Evolutionary conservation across 2,797 vertebrate species (phyloP), one percentile per base, ranked within the genome.

Genomic region (Anguilla pacifica): DNA sequence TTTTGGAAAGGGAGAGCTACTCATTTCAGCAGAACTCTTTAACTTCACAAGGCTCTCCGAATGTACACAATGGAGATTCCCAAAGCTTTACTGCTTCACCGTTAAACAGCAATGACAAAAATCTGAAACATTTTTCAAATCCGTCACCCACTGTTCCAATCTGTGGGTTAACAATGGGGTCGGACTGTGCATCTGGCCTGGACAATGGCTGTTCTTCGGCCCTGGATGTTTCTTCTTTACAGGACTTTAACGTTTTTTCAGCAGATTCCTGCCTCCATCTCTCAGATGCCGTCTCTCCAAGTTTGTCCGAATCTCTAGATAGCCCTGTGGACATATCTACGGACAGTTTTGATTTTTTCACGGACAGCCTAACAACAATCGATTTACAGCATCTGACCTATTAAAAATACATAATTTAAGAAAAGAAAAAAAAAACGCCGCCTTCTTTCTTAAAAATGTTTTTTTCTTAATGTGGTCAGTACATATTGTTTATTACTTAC

Each of bases 61-160:
- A 95, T 91, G 94, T 92, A 92, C 96, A 99, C 97, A 98, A 98
- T 98, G 96, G 97, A 90, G 97, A 98, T 92, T 94, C 97, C 91
- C 95, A 96, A 94, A 95, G 95, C 96, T 98, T 98, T 91, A 96
- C 98, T 92, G 96, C 97, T 92, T 97, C 98, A 91, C 96, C 97
- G 95, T 95, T 98, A 95, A 96, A 96, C 94, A 99, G 98, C 97
- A 98, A 98, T 98, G 98, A 99, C 96, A 99, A 99, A 98, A 98
- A 99, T 98, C 96, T 98, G 94, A 99, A 99, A 99, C 98, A 99
- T 99, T 99, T 99, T 94, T 96, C 97, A 91, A 96, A 96, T 92
- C 95, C 96, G 94, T 97, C 97, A 94, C 97, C 97, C 97, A 97
- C 97, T 96, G 97, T 95, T 97, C 96, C 97, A 51, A 95, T 97